Base-by-base conservation (phyloP, 1,140 invertebrate genomes). In the Araneus ventricosus region DNA sequence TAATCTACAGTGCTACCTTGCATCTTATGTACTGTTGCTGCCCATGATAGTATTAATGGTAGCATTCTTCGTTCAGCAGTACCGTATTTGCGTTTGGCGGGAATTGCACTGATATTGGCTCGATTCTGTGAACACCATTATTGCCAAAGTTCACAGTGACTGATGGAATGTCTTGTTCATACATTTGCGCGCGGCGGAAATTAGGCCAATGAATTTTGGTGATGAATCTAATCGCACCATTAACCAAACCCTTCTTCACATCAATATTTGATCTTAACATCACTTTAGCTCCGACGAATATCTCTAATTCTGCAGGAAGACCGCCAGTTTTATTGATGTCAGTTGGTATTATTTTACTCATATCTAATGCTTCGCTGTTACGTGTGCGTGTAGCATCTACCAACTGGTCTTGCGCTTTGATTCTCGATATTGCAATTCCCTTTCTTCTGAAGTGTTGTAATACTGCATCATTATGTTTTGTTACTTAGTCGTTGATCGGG, bases 191-290 rank as follows among this genome's bases (percentile, higher is more conserved):
- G 27, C 30, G 39, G 30, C 94, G 94, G 88, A 95, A 94, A 91
- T 84, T 34, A 27, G 94, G 94, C 94, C 95, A 95, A 61, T 94
- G 89, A 82, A 95, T 95, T 94, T 94, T 87, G 10, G 86, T 94
- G 37, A 95, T 94, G 37, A 89, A 30, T 67, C 95, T 95, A 37
- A 95, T 95, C 17, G 88, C 91, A 75, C 95, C 95, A 94, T 95
- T 95, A 63, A 95, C 95, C 37, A 95, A 94, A 82, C 95, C 95
- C 94, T 95, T 94, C 14, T 93, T 70, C 17, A 95, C 94, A 90
- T 95, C 94, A 92, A 95, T 94, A 90, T 95, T 95, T 20, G 90
- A 94, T 80, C 95, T 45, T 84, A 95, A 94, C 95, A 95, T 95
- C 24, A 95, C 94, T 39, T 57, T 80, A 59, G 4, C 82, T 67